Conservation (phyloP, 1,140 invertebrate species). For the Aphis craccivora region DNA sequence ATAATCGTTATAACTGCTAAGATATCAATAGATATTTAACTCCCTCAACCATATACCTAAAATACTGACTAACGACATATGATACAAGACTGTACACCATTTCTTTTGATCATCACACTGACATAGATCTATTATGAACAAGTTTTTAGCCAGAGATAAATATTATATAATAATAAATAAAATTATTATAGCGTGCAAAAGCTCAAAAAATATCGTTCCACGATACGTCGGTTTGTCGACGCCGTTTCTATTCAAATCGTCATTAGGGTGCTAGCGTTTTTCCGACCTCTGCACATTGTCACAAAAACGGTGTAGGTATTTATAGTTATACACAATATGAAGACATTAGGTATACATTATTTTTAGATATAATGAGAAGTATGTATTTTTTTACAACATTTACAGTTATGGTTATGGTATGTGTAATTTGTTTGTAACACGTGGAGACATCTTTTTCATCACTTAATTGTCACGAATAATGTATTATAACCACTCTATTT, state of each 20-base stretch:
- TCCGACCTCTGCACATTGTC: not conserved
- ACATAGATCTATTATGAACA: not conserved
- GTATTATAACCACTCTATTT: not conserved
- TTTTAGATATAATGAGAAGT: not conserved
- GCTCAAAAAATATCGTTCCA: not conserved
- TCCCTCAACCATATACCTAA: not conserved
- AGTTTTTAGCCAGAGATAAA: not conserved
- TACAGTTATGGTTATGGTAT: not conserved
- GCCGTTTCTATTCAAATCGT: not conserved
- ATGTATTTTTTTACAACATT: not conserved
- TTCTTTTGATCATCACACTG: not conserved
- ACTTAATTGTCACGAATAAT: not conserved
- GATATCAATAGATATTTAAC: too few relatives aligned
- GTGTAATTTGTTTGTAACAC: not conserved
- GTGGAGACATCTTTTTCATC: not conserved
- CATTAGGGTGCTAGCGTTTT: not conserved
- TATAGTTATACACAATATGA: not conserved
- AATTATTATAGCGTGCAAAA: too few relatives aligned
- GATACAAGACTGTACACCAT: not conserved
- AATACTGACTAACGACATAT: not conserved
- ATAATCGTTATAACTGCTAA: too few relatives aligned
- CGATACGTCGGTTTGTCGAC: not conserved
- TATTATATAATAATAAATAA: not conserved
- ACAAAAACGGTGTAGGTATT: not conserved
- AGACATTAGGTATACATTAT: not conserved